Base-by-base conservation (phyloP, 30 jellyfish, hydroid and myxozoan species). In the Catostylus mosaicus region DNA sequence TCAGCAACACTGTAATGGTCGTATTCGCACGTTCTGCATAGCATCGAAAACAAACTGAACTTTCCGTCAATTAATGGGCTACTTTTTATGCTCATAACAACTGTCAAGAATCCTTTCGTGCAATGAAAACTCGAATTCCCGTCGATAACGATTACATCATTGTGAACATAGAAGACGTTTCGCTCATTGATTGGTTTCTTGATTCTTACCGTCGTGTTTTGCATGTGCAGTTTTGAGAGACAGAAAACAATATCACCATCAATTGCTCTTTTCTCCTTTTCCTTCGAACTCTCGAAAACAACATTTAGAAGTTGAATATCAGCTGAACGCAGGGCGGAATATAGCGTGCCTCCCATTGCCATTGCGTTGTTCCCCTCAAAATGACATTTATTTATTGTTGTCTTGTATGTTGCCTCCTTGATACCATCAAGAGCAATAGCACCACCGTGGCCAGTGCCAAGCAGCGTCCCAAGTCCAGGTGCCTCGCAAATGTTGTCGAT, bases 281-380 rank as follows among this genome's bases (percentile, higher is more conserved):
- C 43, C 1, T 10, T 9, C 3, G 32, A 61, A 20, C 47, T 6
- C 2, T 7, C 73, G 24, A 61, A 26, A 18, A 32, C 14, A 29
- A 61, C 73, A 29, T 24, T 38, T 1, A 32, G 22, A 32, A 61
- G 40, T 18, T 61, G 7, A 18, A 61, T 61, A 2, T 6, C 26
- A 9, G 73, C 20, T 23, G 73, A 32, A 1, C 73, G 43, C 12
- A 61, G 73, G 4, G 14, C 8, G 14, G 73, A 61, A 24, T 61
- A 61, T 2, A 61, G 16, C 26, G 73, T 61, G 73, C 73, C 73
- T 61, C 73, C 73, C 47, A 61, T 26, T 26, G 73, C 73, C 8
- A 4, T 10, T 8, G 73, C 73, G 1, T 5, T 61, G 40, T 61
- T 61, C 1, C 14, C 43, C 10, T 2, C 26, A 23, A 61, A 61